Conservation (phyloP, 2,797 vertebrate genomes). For the Oreonectes daqikongensis region DNA sequence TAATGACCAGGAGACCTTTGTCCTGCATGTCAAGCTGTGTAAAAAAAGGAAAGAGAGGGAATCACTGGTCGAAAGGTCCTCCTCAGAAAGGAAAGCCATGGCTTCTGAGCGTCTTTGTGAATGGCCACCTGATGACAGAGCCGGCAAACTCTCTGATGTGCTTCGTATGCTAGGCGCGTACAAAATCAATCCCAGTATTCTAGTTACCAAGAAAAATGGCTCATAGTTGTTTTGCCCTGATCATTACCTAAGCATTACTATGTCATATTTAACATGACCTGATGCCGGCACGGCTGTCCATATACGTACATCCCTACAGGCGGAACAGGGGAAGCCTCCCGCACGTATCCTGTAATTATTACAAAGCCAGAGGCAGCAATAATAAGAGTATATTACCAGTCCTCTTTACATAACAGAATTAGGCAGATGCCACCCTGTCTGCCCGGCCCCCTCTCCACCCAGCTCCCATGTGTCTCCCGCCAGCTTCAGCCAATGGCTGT, state of each 20-base stretch:
- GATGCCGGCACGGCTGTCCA: slow-evolving; percentile 11
- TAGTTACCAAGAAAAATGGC: background rate
- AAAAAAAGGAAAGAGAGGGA: background rate
- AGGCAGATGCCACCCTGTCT: slow-evolving; percentile 66
- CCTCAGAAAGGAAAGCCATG: slow-evolving; percentile 23
- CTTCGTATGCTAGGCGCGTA: no score
- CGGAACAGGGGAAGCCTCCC: slow-evolving; percentile 24
- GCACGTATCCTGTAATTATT: slow-evolving; percentile 58
- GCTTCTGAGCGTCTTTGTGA: no score
- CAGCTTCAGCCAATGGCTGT: slow-evolving; percentile 66
- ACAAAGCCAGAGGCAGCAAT: slow-evolving; percentile 57
- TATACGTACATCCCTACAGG: slow-evolving; percentile 42
- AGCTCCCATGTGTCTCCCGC: slow-evolving; percentile 59
- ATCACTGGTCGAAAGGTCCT: slow-evolving; percentile 14
- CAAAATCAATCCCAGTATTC: background rate
- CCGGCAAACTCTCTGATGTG: no score
- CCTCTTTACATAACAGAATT: slow-evolving; percentile 79
- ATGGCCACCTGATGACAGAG: no score
- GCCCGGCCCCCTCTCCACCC: slow-evolving; percentile 29
- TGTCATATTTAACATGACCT: slow-evolving; percentile 19
- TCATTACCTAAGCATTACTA: background rate
- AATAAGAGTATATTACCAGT: slow-evolving; percentile 70
- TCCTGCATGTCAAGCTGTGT: slow-evolving; percentile 21
- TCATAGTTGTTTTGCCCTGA: background rate
- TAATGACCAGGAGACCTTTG: slow-evolving; percentile 69